Percentiles rank a stretch among this genome's conserved stretches.
phyloP scores from a whole-genome alignment of 2,797 vertebrate species.

The Cirrhinus molitorella region DNA sequence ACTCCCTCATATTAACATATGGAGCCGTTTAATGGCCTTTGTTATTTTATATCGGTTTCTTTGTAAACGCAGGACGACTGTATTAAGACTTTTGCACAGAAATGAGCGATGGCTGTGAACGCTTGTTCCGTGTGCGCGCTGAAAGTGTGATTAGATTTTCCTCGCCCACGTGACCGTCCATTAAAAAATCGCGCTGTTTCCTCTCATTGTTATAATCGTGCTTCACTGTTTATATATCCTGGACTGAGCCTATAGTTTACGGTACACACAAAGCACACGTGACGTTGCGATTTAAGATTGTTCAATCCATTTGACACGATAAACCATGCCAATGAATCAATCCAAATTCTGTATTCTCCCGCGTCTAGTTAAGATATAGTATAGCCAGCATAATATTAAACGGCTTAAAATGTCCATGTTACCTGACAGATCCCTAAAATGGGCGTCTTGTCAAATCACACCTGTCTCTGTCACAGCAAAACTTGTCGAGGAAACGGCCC shows the following conservation, averaged over 20 bases:
- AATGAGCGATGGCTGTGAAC: constrained; percentile 18
- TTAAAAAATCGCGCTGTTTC: constrained; percentile 58
- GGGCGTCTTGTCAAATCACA: constrained; percentile 16
- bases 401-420: neutral
- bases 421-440: neutral
- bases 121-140: constrained; percentile 38
- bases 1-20: constrained; percentile 9
- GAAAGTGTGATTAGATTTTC: constrained; percentile 57
- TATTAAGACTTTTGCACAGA: constrained; percentile 3
- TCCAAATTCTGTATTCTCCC: neutral
- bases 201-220: constrained; percentile 60
- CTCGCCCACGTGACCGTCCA: constrained; percentile 61
- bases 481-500: neutral
- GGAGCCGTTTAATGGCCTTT: constrained; percentile 15
- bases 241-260: neutral
- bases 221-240: constrained; percentile 54
- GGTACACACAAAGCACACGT: neutral
- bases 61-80: neutral
- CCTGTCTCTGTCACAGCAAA: constrained; percentile 1
- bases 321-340: too few species aligned
- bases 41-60: neutral
- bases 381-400: neutral
- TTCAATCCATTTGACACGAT: neutral
- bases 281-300: neutral
- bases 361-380: neutral